Percentiles rank a stretch among this genome's conserved stretches.
These are phyloP conservation scores for Diadema setosum DNA, from an alignment of 35 echinoderm and acorn worm species.

Conservation along the genomic window DNA sequence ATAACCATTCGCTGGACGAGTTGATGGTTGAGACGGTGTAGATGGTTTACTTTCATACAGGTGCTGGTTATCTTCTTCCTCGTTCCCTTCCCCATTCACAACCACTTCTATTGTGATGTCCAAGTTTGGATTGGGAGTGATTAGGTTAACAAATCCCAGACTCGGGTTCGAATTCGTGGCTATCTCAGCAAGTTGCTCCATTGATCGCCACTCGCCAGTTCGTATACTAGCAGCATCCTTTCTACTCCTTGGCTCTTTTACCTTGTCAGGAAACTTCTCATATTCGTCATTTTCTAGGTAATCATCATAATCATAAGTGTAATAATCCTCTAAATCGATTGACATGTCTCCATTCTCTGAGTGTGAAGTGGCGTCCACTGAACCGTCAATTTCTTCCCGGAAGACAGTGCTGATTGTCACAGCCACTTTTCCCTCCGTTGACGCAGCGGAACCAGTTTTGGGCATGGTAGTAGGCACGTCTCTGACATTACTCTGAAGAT, in stretches of 20 bases:
- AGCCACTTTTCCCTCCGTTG: too few species aligned
- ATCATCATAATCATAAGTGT: constrained; percentile 43
- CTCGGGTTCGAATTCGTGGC: constrained; percentile 30
- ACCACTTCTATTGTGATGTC: constrained; percentile 66
- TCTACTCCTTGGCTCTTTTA: constrained; percentile 6
- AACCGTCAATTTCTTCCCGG: too few species aligned
- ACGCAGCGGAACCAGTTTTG: too few species aligned
- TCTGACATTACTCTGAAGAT: too few species aligned
- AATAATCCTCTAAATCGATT: constrained; percentile 20
- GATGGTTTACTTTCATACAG: too few species aligned
- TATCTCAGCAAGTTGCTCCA: constrained; percentile 28
- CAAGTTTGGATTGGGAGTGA: constrained; percentile 50
- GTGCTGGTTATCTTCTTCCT: too few species aligned
- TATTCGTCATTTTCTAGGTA: constrained; percentile 29
- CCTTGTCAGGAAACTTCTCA: constrained; percentile 2
- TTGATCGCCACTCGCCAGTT: background rate
- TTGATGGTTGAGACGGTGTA: too few species aligned
- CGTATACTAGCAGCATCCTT: constrained; percentile 22
- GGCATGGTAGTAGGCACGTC: too few species aligned
- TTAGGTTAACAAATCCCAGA: constrained; percentile 41
- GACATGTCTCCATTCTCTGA: background rate
- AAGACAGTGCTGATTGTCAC: too few species aligned
- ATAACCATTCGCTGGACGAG: too few species aligned
- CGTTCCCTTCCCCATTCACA: background rate
- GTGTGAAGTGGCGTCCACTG: background rate